Evolutionary conservation across 1,140 invertebrate species (phyloP), one percentile per base, ranked within the genome.

Genomic region (Alviniconcha marisindica): DNA sequence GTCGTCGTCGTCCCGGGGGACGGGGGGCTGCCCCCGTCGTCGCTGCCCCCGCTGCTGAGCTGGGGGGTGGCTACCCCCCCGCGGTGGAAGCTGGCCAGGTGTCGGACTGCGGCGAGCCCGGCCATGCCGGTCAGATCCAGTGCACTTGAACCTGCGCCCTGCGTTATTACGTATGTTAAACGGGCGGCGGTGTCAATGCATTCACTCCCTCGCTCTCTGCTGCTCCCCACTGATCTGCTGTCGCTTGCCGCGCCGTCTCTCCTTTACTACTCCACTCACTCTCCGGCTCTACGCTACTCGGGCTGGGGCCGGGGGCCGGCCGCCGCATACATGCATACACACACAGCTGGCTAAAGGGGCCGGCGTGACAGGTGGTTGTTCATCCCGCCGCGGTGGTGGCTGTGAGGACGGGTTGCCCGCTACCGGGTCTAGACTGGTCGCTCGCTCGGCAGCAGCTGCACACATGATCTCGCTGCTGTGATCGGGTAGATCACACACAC

Each of bases 61-160:
- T 84, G 73, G 60, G 79, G 82, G 60, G 78, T 83, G 76, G 81
- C 79, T 82, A 77, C 81, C 77, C 84, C 73, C 74, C 63, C 42
- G 80, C 79, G 79, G 83, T 87, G 83, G 81, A 79, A 84, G 83
- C 77, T 83, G 81, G 83, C 69, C 83, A 83, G 63, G 48, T 83
- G 60, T 36, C 73, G 40, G 24, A 40, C 69, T 40, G 69, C 40
- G 42, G 42, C 44, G 4, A 76, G 24, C 15, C 42, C 40, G 44
- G 73, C 73, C 73, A 76, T 76, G 63, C 31, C 69, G 36, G 44
- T 48, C 71, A 24, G 42, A 28, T 42, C 71, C 71, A 74, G 66
- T 28, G 36, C n/a, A n/a, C n/a, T n/a, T n/a, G n/a, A n/a, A n/a
- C n/a, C n/a, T n/a, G n/a, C n/a, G n/a, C n/a, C n/a, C n/a, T n/a